Percentiles rank a stretch among this genome's conserved stretches.
These are phyloP conservation scores for Sarcophaga variegata DNA, from an alignment of 2,888 invertebrate genomes.

Conservation along the genomic window DNA sequence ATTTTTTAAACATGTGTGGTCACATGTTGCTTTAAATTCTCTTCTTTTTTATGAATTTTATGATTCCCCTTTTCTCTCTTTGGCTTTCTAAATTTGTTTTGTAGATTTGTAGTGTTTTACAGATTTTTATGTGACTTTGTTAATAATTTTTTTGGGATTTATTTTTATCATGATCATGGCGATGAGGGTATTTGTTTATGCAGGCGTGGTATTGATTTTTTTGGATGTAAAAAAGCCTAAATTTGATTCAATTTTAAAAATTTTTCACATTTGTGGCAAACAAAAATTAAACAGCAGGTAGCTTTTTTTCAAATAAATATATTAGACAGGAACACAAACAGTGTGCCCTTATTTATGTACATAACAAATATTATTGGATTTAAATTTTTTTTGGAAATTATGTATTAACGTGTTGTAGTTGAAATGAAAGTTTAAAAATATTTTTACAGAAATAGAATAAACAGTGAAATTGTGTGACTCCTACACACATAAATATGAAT, in stretches of 20 bases:
- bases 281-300: neutral
- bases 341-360: no score
- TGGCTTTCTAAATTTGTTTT: neutral
- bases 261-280: conserved; percentile 23
- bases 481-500: no score
- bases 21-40: conserved; percentile 63
- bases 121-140: conserved; percentile 41
- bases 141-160: conserved; percentile 19
- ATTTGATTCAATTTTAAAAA: conserved; percentile 53
- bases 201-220: conserved; percentile 45
- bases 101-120: conserved; percentile 27
- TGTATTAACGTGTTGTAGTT: no score
- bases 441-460: no score
- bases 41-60: conserved; percentile 13
- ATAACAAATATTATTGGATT: no score
- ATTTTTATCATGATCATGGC: conserved; percentile 37
- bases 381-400: no score
- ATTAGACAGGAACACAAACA: no score
- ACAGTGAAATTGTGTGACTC: no score
- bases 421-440: no score
- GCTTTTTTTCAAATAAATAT: neutral
- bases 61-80: neutral
- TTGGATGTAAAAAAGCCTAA: conserved; percentile 42
- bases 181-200: conserved; percentile 19
- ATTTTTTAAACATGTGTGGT: conserved; percentile 66